Evolutionary conservation across 2,888 invertebrate species (phyloP).

Genomic region (Chalcosyrphus nemorum): DNA sequence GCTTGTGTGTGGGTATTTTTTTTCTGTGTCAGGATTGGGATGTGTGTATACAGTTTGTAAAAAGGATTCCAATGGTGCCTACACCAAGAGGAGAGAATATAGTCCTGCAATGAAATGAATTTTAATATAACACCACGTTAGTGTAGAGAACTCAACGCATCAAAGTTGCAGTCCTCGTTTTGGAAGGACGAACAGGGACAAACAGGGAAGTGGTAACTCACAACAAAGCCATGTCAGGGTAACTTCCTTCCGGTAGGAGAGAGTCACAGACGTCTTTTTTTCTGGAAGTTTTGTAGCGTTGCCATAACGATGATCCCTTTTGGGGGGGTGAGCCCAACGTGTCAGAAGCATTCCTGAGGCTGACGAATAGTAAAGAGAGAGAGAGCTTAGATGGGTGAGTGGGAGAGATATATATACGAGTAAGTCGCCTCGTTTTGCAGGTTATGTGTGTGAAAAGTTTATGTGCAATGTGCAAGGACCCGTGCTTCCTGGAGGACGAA

Average conservation of each 20-base stretch:
- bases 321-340: conserved; percentile 54
- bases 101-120: conserved; percentile 67
- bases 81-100: conserved; percentile 1
- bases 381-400: too few species aligned
- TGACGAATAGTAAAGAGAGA: conserved; percentile 37
- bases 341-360: conserved; percentile 53
- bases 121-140: conserved; percentile 65
- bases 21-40: background rate
- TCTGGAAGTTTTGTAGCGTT: conserved; percentile 41
- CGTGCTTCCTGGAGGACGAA: conserved; percentile 33
- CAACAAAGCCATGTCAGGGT: conserved; percentile 56
- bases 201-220: conserved; percentile 15
- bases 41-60: conserved; percentile 25
- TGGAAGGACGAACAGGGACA: background rate
- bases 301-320: conserved; percentile 50
- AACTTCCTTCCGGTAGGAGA: conserved; percentile 50
- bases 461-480: conserved; percentile 3
- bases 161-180: conserved; percentile 46
- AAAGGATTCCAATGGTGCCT: conserved; percentile 21
- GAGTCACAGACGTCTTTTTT: conserved; percentile 25
- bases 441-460: conserved; percentile 27
- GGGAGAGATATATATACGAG: background rate
- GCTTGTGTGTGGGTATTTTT: background rate
- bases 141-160: conserved; percentile 48
- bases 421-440: background rate